Percentiles rank a stretch among this genome's conserved stretches.
Conservation (phyloP, 2,888 invertebrate species). For the Aethes cnicana region DNA sequence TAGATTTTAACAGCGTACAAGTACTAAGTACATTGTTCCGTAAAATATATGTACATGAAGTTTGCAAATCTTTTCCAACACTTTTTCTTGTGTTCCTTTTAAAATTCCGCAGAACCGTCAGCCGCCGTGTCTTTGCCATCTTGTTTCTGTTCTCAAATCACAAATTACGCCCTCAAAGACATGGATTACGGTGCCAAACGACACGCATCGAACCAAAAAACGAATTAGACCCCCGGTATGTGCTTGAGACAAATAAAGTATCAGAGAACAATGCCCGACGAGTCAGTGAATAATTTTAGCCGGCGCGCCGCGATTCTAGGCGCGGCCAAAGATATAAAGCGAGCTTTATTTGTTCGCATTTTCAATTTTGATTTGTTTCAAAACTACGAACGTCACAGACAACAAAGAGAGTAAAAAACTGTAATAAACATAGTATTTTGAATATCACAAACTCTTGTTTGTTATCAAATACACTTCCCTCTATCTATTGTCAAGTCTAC, state of each 20-base stretch:
- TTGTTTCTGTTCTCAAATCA: conserved; percentile 61
- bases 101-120: conserved; percentile 13
- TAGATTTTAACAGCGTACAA: too few relatives aligned
- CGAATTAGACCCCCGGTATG: conserved; percentile 40
- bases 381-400: too few relatives aligned
- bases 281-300: conserved; percentile 79
- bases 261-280: conserved; percentile 75
- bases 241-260: conserved; percentile 73
- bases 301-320: conserved; percentile 48
- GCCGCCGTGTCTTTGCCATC: conserved; percentile 45
- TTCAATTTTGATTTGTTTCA: too few relatives aligned
- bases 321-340: conserved; percentile 42
- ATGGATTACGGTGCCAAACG: conserved; percentile 63
- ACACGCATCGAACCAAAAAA: conserved; percentile 69
- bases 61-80: too few relatives aligned
- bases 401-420: too few relatives aligned
- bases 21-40: too few relatives aligned
- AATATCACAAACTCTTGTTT: too few relatives aligned
- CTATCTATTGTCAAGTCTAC: too few relatives aligned
- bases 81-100: too few relatives aligned
- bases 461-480: too few relatives aligned
- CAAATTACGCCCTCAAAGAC: conserved; percentile 63
- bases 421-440: too few relatives aligned
- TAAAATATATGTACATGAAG: too few relatives aligned
- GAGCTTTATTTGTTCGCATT: conserved; percentile 35